Base-by-base conservation (phyloP, 2,797 vertebrate species). In the Microctenopoma steveboyesi region DNA sequence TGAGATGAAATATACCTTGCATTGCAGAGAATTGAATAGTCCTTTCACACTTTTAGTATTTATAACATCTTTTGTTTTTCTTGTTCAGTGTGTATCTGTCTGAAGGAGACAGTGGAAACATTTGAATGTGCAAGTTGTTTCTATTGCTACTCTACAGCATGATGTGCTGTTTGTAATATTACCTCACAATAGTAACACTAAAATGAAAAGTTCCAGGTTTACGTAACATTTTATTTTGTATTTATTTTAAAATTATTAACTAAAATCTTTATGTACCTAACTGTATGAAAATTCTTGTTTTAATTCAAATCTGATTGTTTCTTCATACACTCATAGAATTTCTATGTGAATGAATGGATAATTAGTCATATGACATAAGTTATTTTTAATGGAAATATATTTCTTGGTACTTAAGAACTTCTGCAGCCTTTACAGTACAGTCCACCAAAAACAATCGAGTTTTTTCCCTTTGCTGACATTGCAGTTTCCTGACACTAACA, bases 71-170 rank as follows among this genome's bases (percentile, higher is more conserved):
- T 2, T 39, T 53, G 14, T 66, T 52, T 64, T 10, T 66, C 16
- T n/a, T 69, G 30, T 45, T 12, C 7, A 4, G 12, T 56, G 10
- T 81, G 18, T 37, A 35, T 50, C 40, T 33, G n/a, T 35, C 42
- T 64, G 1, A 57, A 5, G 9, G 16, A 57, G 14, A 1, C 3
- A 2, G 14, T 37, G 6, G 25, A 9, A 30, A 53, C 49, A 15
- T 66, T 79, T 80, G 69, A 61, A 78, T 61, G 16, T 72, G 39
- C 16, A 72, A 43, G 1, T 27, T 71, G 28, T 60, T 14, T 65
- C 7, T 56, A 33, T 55, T 45, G 42, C 14, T 45, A 16, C 42
- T 45, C 42, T 45, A 16, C 42, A 25, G 35, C 47, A 6, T 4
- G 45, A n/a, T 72, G 45, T 66, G 37, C 67, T 56, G 40, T 74